Evolutionary conservation across 2,888 invertebrate genomes (phyloP).

Genomic region (Laothoe populi): DNA sequence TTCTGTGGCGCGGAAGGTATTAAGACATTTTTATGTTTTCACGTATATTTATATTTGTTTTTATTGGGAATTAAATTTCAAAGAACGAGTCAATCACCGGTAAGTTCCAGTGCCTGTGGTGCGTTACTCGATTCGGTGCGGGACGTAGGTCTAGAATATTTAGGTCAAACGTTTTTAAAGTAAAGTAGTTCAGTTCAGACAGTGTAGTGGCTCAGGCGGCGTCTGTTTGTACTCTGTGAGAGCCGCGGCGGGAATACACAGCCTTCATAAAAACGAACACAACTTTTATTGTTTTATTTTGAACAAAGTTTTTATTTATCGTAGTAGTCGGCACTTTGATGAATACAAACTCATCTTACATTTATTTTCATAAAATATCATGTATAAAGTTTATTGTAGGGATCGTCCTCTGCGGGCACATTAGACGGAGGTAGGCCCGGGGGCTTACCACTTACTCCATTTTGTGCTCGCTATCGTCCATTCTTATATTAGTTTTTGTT

Average conservation of each 20-base stretch:
- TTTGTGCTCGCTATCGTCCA: background rate
- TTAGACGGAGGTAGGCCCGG: background rate
- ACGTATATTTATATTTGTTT: too few species aligned
- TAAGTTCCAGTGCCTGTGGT: too few species aligned
- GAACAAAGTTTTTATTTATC: background rate
- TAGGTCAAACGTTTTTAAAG: too few species aligned
- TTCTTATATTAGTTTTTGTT: too few species aligned
- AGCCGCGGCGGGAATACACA: background rate
- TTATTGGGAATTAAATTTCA: too few species aligned
- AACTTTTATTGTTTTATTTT: slow-evolving; percentile 15
- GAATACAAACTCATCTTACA: background rate
- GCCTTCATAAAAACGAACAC: slow-evolving; percentile 9
- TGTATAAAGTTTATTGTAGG: background rate
- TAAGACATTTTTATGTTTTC: too few species aligned
- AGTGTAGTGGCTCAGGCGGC: background rate
- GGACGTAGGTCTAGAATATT: too few species aligned
- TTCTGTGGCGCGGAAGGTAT: too few species aligned
- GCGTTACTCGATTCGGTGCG: too few species aligned
- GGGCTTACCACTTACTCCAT: background rate
- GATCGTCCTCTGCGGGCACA: background rate
- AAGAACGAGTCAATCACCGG: too few species aligned
- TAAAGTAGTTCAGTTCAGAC: too few species aligned
- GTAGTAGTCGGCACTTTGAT: background rate
- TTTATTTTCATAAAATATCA: background rate
- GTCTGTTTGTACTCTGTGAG: background rate